A percentile compares a stretch with the other conserved stretches of the same genome.
These are phyloP conservation scores for Agapornis roseicollis DNA, from an alignment of 2,113 vertebrate species.

Conservation along the genomic window DNA sequence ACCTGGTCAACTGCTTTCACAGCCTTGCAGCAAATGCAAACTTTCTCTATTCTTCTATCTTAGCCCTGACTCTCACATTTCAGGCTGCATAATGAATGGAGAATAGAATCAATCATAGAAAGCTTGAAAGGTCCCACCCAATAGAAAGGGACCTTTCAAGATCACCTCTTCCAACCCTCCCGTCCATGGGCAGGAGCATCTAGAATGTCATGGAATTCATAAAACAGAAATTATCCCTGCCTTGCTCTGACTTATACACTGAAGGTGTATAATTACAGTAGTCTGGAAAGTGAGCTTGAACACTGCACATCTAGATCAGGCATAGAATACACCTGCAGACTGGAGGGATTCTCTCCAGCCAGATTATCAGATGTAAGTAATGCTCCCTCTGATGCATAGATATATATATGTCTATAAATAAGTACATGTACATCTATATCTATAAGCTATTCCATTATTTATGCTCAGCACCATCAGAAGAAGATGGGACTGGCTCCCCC, in stretches of 20 bases:
- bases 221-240: not conserved
- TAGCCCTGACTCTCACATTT: not conserved
- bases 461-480: not conserved
- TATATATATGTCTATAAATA: no score
- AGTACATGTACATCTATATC: not conserved
- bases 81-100: not conserved
- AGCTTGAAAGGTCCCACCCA: not conserved
- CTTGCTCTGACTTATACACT: not conserved
- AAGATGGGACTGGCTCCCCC: not conserved
- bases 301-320: not conserved
- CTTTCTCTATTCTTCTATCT: not conserved
- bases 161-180: not conserved
- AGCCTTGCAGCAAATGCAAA: not conserved
- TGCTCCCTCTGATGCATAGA: not conserved
- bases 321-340: not conserved
- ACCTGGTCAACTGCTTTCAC: rapidly evolving
- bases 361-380: not conserved
- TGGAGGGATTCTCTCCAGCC: not conserved
- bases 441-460: not conserved
- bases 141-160: not conserved
- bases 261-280: not conserved
- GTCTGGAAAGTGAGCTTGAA: not conserved
- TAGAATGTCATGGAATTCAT: not conserved
- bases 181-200: not conserved
- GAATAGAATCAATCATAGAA: not conserved